Evolutionary conservation across 2,113 vertebrate species (phyloP), one percentile per base, ranked within the genome.

Genomic region (Datnioides undecimradiatus): DNA sequence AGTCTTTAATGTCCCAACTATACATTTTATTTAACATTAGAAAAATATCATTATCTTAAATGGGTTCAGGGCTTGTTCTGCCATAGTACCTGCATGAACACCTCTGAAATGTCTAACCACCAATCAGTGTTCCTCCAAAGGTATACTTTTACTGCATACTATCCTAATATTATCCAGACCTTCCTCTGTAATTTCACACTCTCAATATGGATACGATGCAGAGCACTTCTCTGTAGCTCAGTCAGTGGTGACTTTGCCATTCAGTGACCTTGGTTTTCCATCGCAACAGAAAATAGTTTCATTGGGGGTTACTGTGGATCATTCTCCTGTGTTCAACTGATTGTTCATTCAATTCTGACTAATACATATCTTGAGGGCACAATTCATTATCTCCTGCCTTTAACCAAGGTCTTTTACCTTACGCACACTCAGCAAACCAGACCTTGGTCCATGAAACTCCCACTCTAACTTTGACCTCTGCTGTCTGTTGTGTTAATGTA

Each of bases 101-200:
- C 33, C 49, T 49, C 41, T 48, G 14, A 71, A 71, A 54, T 66
- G 4, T 79, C n/a, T 43, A 6, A 68, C 27, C 0, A 25, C 36
- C 23, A 29, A 9, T 29, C 31, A 40, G 46, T 73, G 38, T 38
- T 46, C 34, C 38, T 73, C 41, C 19, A 45, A 60, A 68, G 48
- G 33, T 23, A 31, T 34, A 16, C 17, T 45, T 23, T 25, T 34
- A 16, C 17, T 45, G 36, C 45, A 49, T 34, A 49, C 73, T 27
- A 55, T 76, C 62, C 25, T 29, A 46, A 79, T 57, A 55, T 76
- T 63, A 82, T 65, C 23, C 46, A 52, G 60, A 43, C 13, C 25
- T 49, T 41, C 3, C 49, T 73, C 74, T 86, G 77, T 87, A 84
- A 86, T 86, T 86, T 84, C 84, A 76, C 60, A 73, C 79, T 67